phyloP scores from a whole-genome alignment of 2,888 invertebrate genomes.

The Cataglyphis rosenhaueri region DNA sequence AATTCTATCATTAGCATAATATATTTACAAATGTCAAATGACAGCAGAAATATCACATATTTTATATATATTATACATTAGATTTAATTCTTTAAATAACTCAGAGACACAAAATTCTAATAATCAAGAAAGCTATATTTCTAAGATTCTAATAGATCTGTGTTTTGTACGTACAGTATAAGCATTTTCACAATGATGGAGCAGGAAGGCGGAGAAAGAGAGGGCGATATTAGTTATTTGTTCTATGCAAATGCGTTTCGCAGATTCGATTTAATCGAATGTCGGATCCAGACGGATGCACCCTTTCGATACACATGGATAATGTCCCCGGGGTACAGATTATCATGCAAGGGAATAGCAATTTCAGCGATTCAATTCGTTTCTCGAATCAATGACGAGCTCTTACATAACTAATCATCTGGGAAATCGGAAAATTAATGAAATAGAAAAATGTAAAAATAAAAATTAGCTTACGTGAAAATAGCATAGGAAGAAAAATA shows the following conservation, averaged over 20 bases:
- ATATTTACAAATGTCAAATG: not conserved
- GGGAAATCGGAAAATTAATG: not conserved
- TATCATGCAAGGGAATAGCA: conserved; percentile 19
- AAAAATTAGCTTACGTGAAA: not conserved
- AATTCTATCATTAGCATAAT: not conserved
- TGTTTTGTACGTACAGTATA: conserved; percentile 9
- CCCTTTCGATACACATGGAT: conserved; percentile 38
- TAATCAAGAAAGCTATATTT: not conserved
- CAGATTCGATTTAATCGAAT: conserved; percentile 76
- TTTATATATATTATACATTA: not conserved
- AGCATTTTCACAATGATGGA: conserved; percentile 5
- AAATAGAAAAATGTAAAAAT: not conserved
- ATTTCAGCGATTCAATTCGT: not conserved
- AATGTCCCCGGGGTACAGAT: conserved; percentile 50
- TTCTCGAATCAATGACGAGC: not conserved
- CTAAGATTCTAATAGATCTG: not conserved
- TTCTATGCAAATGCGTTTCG: conserved; percentile 83
- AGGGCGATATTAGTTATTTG: conserved; percentile 68
- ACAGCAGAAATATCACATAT: not conserved
- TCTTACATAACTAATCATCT: not conserved
- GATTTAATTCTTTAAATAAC: not conserved
- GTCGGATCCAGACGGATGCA: conserved; percentile 33
- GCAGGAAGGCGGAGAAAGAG: not conserved
- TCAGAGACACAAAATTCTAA: not conserved
- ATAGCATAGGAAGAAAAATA: not conserved